These are phyloP conservation scores for Camponotus vicinus DNA, from an alignment of 1,140 invertebrate genomes.

Conservation along the genomic window DNA sequence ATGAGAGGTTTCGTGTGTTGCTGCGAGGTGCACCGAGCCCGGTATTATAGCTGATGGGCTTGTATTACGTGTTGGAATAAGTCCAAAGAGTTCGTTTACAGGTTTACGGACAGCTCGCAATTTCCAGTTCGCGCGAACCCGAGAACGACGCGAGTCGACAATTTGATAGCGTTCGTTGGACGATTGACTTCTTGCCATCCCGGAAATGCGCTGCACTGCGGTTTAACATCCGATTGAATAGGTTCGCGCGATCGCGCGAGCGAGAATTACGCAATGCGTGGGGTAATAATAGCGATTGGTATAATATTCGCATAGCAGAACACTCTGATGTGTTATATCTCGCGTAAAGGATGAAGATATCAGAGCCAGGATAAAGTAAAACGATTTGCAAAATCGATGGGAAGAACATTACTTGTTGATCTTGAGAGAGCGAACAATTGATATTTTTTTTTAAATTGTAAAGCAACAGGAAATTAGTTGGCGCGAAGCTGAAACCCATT, in stretches of 20 bases:
- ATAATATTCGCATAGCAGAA: conserved; percentile 21
- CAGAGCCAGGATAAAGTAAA: neutral
- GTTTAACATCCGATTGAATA: conserved; percentile 41
- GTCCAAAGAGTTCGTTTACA: conserved; percentile 57
- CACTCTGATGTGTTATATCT: conserved; percentile 7
- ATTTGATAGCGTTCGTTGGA: conserved; percentile 52
- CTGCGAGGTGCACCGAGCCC: conserved; percentile 14
- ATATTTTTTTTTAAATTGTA: conserved; percentile 32
- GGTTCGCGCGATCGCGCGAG: conserved; percentile 28
- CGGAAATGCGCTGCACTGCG: conserved; percentile 53
- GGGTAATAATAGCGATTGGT: conserved; percentile 55
- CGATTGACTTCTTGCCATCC: conserved; percentile 65
- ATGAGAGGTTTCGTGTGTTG: conserved; percentile 38
- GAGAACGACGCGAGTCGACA: conserved; percentile 23
- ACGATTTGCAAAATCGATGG: neutral
- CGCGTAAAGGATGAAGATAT: conserved; percentile 21
- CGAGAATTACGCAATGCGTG: conserved; percentile 62
- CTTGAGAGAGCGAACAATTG: neutral
- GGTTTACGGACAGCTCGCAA: conserved; percentile 43
- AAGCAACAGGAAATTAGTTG: conserved; percentile 43
- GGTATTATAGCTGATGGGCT: conserved; percentile 34
- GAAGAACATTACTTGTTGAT: conserved; percentile 33
- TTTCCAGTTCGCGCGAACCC: conserved; percentile 46
- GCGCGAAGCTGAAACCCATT: neutral
- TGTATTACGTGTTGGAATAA: conserved; percentile 40